phyloP scores from a whole-genome alignment of 2,888 invertebrate genomes.

The Argyra leucocephala region DNA sequence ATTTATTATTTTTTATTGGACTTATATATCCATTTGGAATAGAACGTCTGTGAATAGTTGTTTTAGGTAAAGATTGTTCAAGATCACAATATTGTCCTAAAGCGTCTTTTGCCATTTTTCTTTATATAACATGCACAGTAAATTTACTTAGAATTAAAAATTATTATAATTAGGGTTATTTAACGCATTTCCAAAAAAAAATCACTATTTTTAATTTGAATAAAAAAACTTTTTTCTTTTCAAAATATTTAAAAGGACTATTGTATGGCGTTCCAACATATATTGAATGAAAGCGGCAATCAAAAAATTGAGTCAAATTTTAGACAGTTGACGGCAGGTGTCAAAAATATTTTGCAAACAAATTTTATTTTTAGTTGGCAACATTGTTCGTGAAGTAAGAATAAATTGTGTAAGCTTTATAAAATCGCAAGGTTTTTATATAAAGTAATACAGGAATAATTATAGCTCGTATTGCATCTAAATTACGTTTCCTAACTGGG shows the following conservation, averaged over 20 bases:
- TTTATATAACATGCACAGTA: neutral
- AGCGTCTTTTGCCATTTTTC: conserved; percentile 1
- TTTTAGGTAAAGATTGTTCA: neutral
- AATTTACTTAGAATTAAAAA: neutral
- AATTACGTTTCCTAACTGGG: too few relatives aligned
- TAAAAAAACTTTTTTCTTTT: neutral
- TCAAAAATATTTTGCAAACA: neutral
- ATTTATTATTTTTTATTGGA: neutral
- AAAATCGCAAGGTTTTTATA: too few relatives aligned
- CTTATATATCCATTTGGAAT: neutral
- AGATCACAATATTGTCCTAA: neutral
- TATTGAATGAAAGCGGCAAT: neutral
- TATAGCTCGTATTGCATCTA: too few relatives aligned
- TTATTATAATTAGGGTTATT: neutral
- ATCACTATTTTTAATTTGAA: neutral
- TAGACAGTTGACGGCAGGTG: neutral
- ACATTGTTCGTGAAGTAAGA: too few relatives aligned
- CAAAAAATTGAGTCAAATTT: neutral
- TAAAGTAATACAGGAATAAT: too few relatives aligned
- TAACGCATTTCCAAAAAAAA: neutral
- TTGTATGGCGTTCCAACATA: neutral
- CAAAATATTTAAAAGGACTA: neutral
- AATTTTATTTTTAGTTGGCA: too few relatives aligned
- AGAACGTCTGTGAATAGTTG: neutral
- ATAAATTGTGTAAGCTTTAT: too few relatives aligned